Evolutionary conservation across 1,140 invertebrate species (phyloP).

Genomic region (Polyergus mexicanus): DNA sequence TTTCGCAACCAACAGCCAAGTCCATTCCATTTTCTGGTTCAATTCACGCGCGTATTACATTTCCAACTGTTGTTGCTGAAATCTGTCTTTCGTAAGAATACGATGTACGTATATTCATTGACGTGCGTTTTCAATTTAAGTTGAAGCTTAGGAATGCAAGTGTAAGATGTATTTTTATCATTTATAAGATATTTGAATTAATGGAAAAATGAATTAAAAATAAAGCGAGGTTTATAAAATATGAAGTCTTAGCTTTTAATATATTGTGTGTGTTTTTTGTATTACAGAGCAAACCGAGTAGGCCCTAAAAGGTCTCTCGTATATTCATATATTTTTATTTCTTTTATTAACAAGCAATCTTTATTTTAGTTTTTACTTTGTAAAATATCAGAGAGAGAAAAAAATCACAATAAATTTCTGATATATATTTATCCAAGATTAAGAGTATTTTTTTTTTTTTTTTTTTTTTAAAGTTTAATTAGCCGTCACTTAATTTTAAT

Average conservation of each 20-base stretch:
- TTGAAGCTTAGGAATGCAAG: neutral
- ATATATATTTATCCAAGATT: neutral
- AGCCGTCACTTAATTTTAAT: neutral
- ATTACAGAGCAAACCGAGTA: neutral
- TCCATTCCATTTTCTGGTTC: slow-evolving; percentile 42
- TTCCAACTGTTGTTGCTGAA: slow-evolving; percentile 3
- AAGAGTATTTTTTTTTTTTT: neutral
- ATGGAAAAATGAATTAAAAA: slow-evolving; percentile 4
- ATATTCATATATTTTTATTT: neutral
- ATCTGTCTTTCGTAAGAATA: neutral
- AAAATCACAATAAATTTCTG: neutral
- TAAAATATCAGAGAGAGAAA: neutral
- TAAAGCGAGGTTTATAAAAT: neutral
- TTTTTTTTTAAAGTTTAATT: too few relatives aligned
- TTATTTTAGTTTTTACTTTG: neutral
- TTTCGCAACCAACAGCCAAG: slow-evolving; percentile 30
- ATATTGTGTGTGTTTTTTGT: neutral
- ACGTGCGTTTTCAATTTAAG: neutral
- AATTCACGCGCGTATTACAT: slow-evolving; percentile 41
- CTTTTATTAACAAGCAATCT: neutral
- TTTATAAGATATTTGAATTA: too few relatives aligned
- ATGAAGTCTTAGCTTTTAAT: neutral
- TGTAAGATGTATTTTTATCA: neutral
- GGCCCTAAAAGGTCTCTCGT: neutral
- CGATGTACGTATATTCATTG: neutral